phyloP scores from a whole-genome alignment of 2,797 vertebrate species.

The Pitangus sulphuratus region DNA sequence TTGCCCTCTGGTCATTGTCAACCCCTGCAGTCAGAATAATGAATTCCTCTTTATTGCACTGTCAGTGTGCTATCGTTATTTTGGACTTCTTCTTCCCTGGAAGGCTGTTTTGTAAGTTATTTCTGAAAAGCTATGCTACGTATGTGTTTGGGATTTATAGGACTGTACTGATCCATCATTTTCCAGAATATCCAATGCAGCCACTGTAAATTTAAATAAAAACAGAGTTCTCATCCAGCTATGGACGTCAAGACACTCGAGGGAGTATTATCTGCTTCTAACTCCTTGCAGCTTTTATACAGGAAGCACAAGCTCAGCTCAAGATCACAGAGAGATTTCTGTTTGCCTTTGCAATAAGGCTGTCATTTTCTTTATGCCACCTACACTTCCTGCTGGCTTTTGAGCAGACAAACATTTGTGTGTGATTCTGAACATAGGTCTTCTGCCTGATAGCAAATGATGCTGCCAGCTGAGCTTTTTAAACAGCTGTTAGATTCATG shows the following conservation, averaged over 20 bases:
- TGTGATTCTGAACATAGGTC: not conserved
- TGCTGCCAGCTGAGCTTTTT: not conserved
- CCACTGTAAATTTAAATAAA: not conserved
- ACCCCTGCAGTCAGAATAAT: not conserved
- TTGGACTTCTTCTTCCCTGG: not conserved
- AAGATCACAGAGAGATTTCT: not conserved
- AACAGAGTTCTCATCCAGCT: not conserved
- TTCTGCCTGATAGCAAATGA: not conserved
- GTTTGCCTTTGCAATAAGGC: not conserved
- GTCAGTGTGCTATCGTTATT: constrained; percentile 7
- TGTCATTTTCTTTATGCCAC: not conserved
- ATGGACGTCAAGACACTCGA: not conserved
- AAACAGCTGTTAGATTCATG: not conserved
- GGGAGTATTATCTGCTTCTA: not conserved
- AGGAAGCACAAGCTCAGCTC: not conserved
- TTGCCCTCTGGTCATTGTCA: constrained; percentile 34
- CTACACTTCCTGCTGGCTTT: not conserved
- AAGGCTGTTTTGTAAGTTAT: constrained; percentile 3
- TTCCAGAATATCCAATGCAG: not conserved
- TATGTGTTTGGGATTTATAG: not conserved
- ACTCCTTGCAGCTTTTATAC: not conserved
- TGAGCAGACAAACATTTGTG: not conserved
- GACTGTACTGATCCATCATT: not conserved
- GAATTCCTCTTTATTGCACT: not conserved
- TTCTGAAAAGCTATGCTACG: not conserved